Percentiles rank a stretch among this genome's conserved stretches.
These are phyloP conservation scores for Gerris lacustris DNA, from an alignment of 2,888 invertebrate species.

Conservation along the genomic window DNA sequence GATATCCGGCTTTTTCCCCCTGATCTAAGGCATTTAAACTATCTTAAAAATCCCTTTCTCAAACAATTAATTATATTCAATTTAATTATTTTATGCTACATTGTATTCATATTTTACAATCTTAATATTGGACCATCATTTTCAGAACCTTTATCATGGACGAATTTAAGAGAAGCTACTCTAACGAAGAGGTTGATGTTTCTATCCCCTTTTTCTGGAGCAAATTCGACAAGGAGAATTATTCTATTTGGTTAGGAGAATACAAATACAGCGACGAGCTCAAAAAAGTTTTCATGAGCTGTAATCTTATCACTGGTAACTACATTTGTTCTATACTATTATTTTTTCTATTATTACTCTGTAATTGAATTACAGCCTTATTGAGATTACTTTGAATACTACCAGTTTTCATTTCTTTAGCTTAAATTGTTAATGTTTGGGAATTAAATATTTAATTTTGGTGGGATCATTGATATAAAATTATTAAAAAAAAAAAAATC, in stretches of 20 bases:
- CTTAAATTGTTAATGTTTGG: too few species aligned
- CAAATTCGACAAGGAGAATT: constrained; percentile 90
- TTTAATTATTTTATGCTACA: too few species aligned
- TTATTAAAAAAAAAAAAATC: too few species aligned
- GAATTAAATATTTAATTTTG: too few species aligned
- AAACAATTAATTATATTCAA: too few species aligned
- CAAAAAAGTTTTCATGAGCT: constrained; percentile 90
- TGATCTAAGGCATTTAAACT: too few species aligned
- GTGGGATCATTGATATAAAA: too few species aligned
- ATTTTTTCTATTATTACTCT: neutral
- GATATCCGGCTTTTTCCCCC: too few species aligned
- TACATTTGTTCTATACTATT: constrained; percentile 18
- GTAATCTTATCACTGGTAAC: constrained; percentile 84
- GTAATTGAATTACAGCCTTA: neutral
- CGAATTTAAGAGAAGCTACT: constrained; percentile 93
- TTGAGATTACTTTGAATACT: too few species aligned
- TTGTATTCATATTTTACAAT: too few species aligned
- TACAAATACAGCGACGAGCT: constrained; percentile 93
- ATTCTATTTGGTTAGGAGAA: constrained; percentile 94
- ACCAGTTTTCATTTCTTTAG: too few species aligned
- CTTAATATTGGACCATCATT: constrained; percentile 21
- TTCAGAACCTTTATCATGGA: constrained; percentile 82
- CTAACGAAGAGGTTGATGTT: constrained; percentile 84
- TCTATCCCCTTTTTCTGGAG: constrained; percentile 98
- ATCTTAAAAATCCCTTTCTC: too few species aligned